phyloP scores from a whole-genome alignment of 1,140 invertebrate species.

The Yoshiicerus persimilis region DNA sequence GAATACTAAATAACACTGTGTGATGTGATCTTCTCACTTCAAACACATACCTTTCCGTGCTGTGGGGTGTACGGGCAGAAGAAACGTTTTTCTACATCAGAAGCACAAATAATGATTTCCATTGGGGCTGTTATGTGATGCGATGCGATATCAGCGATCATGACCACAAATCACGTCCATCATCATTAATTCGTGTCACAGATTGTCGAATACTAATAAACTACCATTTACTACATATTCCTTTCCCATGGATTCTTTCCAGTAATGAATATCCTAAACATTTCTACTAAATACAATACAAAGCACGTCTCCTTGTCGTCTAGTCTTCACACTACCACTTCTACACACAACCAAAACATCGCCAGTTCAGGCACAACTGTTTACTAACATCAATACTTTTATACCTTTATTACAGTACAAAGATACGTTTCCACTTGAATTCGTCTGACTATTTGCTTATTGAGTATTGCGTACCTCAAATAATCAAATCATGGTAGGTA shows the following conservation, averaged over 20 bases:
- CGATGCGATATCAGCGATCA: constrained; percentile 4
- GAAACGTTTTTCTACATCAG: not conserved
- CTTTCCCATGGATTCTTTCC: not conserved
- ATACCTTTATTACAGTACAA: not conserved
- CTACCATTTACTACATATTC: constrained; percentile 14
- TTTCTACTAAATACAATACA: not conserved
- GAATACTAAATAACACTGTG: not conserved
- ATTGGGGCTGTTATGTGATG: not conserved
- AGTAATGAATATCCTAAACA: not conserved
- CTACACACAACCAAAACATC: not conserved
- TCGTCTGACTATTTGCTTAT: no score
- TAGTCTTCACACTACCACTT: not conserved
- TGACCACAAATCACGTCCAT: constrained; percentile 39
- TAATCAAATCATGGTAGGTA: no score
- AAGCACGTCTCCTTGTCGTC: not conserved
- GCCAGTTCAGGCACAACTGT: not conserved
- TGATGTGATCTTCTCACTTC: not conserved
- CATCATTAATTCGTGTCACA: constrained; percentile 44
- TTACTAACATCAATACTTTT: not conserved
- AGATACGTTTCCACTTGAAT: no score
- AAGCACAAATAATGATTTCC: not conserved
- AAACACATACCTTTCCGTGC: not conserved
- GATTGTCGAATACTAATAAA: constrained; percentile 38
- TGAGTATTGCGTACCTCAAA: no score
- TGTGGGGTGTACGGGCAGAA: not conserved